Base-by-base conservation (phyloP, 2,797 vertebrate species). In the Chaetophractus vellerosus region DNA sequence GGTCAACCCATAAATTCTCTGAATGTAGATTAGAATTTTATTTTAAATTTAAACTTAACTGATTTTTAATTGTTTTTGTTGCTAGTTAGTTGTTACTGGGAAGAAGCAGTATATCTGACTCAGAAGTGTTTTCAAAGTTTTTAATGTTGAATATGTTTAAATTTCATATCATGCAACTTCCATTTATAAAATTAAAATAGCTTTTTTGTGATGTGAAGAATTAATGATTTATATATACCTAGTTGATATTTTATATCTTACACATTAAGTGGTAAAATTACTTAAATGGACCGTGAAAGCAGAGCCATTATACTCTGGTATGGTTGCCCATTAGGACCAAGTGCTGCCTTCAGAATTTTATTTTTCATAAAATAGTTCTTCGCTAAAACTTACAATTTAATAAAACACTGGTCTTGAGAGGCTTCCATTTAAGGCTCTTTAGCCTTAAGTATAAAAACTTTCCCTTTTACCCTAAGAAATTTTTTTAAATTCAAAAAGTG, bases 401-500 rank as follows among this genome's bases (percentile, higher is more conserved):
- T 90, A 88, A 93, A 64, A 55, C 75, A 50, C 21, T 88, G 21
- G 31, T 92, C 19, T 93, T 88, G 28, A 78, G 66, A 90, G 24
- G 9, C 57, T 55, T 90, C 61, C 33, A 9, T 83, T 92, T 93
- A 68, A 64, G 23, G 6, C 33, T 68, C 19, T 90, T 0, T 50
- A 94, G 31, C 71, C 41, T 90, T 81, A 64, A 94, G 38, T 78
- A 57, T 69, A 31, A 79, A 80, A 38, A 69, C 45, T 28, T 85
- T 26, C 12, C 26, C 52, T 84, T 6, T 64, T 92, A 61, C 6
- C 50, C 31, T 71, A 81, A 61, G n/a, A 81, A 71, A 19, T 72
- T 96, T 91, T 85, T 94, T 76, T 64, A 38, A 87, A 82, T 85
- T 88, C 63, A 86, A 94, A 85, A 87, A 59, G 19, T 90, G 9